A percentile compares a stretch with the other conserved stretches of the same genome.
phyloP scores from a whole-genome alignment of 2,797 vertebrate species.

The Lepus townsendii region DNA sequence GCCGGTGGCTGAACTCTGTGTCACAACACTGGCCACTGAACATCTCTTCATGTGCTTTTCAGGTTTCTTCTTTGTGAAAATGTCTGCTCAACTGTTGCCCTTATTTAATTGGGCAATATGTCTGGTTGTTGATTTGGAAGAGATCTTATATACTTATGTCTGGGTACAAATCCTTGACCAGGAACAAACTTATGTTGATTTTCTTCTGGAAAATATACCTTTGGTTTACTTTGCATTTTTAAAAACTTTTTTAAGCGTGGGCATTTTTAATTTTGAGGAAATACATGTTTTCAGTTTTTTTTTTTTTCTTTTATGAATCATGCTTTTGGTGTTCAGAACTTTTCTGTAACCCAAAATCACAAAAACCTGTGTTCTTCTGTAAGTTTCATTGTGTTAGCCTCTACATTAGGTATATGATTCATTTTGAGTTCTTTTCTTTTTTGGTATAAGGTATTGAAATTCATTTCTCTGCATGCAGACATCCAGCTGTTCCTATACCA shows the following conservation, averaged over 20 bases:
- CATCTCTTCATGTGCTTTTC: neutral
- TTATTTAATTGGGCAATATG: neutral
- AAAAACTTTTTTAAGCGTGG: neutral
- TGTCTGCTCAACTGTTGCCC: neutral
- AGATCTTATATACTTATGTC: neutral
- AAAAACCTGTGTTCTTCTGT: conserved; percentile 18
- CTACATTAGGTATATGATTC: neutral
- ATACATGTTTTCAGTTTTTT: neutral
- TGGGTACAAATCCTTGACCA: neutral
- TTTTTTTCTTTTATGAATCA: neutral
- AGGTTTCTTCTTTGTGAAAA: neutral
- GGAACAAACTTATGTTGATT: neutral
- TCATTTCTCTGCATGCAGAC: neutral
- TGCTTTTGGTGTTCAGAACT: neutral
- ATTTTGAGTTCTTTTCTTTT: conserved; percentile 31
- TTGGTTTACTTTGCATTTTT: neutral
- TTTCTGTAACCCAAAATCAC: neutral
- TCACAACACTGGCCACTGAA: no score
- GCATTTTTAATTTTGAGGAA: conserved; percentile 28
- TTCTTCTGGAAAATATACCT: neutral
- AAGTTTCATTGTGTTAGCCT: neutral
- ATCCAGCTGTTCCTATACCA: neutral
- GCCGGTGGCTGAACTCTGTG: no score
- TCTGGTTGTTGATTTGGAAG: conserved; percentile 39
- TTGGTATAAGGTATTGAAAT: neutral